Conservation (phyloP, 2,888 invertebrate species). For the Eretmocerus hayati region DNA sequence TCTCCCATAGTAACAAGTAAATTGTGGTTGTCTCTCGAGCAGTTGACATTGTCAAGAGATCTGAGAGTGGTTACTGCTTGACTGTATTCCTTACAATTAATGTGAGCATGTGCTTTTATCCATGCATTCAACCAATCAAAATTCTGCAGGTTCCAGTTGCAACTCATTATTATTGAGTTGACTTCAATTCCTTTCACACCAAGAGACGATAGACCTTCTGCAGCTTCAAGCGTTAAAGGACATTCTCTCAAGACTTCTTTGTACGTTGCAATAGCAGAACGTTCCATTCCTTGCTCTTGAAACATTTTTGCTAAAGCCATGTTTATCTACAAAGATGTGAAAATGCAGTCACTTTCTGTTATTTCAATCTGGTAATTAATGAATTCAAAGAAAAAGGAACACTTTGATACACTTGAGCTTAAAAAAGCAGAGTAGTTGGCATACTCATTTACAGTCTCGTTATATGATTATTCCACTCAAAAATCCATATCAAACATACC, state of each 20-base stretch:
- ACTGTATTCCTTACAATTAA: conserved; percentile 61
- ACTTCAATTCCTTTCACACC: conserved; percentile 71
- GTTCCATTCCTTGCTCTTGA: conserved; percentile 61
- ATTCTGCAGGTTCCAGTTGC: conserved; percentile 40
- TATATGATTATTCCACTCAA: too few relatives aligned
- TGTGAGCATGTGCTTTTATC: conserved; percentile 59
- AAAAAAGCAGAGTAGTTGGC: too few relatives aligned
- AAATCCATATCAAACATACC: too few relatives aligned
- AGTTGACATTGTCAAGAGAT: conserved; percentile 58
- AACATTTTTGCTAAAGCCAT: conserved; percentile 70
- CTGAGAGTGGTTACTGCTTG: conserved; percentile 62
- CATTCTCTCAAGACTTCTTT: conserved; percentile 72
- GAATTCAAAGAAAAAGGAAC: too few relatives aligned
- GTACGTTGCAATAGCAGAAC: conserved; percentile 66
- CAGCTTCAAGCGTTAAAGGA: conserved; percentile 69
- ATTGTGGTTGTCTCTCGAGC: conserved; percentile 61
- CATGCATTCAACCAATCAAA: conserved; percentile 56
- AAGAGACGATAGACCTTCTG: conserved; percentile 63
- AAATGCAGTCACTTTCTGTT: background rate
- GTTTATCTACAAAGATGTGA: conserved; percentile 48
- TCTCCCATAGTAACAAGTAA: conserved; percentile 65
- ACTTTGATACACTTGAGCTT: too few relatives aligned
- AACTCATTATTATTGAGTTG: conserved; percentile 62
- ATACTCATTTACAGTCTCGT: too few relatives aligned
- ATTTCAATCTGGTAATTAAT: too few relatives aligned